phyloP scores from a whole-genome alignment of 2,113 vertebrate species.

The Apteryx mantelli region DNA sequence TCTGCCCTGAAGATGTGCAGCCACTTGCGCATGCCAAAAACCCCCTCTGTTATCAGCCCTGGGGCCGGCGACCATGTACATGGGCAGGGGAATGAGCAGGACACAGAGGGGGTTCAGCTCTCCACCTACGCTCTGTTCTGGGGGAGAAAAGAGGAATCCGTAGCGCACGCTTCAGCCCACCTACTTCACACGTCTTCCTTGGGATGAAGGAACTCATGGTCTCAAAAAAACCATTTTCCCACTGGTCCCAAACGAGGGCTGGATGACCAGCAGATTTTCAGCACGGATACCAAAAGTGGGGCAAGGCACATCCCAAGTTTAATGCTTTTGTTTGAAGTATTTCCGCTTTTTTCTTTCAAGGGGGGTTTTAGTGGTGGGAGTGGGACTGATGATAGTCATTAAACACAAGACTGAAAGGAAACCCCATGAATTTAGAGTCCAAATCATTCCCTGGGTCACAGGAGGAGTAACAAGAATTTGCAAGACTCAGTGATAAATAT shows the following conservation, averaged over 20 bases:
- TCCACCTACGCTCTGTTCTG: fast-evolving
- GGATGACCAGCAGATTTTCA: neutral
- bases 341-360: neutral
- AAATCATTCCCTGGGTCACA: neutral
- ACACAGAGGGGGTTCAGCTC: neutral
- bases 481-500: neutral
- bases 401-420: neutral
- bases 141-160: neutral
- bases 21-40: no score
- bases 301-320: neutral
- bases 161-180: neutral
- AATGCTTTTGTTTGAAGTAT: neutral
- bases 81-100: neutral
- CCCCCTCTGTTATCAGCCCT: no score
- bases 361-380: neutral
- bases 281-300: fast-evolving
- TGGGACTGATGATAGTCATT: neutral
- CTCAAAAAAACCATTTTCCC: neutral
- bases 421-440: neutral
- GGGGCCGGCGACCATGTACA: fast-evolving
- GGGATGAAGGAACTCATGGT: neutral
- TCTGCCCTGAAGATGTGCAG: neutral
- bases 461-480: neutral
- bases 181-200: fast-evolving
- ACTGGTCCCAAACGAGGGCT: neutral